phyloP scores from a whole-genome alignment of 2,797 vertebrate species.

The Allobates femoralis region DNA sequence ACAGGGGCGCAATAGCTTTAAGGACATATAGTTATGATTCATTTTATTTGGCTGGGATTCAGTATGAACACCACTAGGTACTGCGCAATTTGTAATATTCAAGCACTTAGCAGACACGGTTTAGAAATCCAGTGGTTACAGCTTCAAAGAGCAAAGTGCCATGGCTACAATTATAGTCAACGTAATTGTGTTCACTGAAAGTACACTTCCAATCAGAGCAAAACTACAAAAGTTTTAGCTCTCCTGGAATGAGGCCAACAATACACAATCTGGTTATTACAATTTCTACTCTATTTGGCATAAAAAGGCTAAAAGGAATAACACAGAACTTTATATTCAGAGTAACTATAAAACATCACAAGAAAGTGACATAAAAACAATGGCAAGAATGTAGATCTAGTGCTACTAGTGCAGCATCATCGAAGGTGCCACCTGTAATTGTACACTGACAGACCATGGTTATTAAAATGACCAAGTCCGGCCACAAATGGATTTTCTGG shows the following conservation, averaged over 20 bases:
- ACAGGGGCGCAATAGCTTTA: slow-evolving; percentile 50
- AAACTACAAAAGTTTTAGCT: not conserved
- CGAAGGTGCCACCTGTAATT: not conserved
- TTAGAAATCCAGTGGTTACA: not conserved
- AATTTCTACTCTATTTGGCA: not conserved
- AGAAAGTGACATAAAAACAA: not conserved
- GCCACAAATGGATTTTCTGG: no score
- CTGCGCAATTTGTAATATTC: not conserved
- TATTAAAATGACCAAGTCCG: no score
- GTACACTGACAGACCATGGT: not conserved
- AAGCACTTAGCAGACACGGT: not conserved
- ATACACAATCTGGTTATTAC: not conserved
- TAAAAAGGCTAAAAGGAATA: not conserved
- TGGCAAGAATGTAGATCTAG: not conserved
- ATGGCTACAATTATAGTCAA: not conserved
- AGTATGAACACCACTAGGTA: not conserved
- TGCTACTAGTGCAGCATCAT: not conserved
- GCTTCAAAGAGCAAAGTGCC: not conserved
- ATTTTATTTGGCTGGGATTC: slow-evolving; percentile 25
- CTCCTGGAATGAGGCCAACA: not conserved
- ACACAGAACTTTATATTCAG: not conserved
- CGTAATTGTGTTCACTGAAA: not conserved
- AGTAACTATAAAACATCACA: not conserved
- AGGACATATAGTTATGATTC: slow-evolving; percentile 36
- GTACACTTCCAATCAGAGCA: not conserved